Base-by-base conservation (phyloP, 2,888 invertebrate genomes). In the Polyploca ridens region DNA sequence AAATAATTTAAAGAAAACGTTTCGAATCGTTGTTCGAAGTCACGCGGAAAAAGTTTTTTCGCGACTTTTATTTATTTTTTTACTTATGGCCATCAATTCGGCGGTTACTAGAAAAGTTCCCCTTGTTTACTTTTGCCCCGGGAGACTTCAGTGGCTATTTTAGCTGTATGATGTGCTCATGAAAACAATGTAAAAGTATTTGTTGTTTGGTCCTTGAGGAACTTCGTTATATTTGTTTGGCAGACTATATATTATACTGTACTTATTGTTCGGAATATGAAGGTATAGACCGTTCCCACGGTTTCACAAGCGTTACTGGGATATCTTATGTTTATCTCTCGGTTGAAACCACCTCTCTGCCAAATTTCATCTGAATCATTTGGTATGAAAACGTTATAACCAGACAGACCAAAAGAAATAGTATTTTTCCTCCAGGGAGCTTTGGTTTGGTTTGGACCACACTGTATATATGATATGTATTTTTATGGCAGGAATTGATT, bases 1-100 rank as follows among this genome's bases (percentile, higher is more conserved):
- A 64, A 66, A 64, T 66, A 60, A 64, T 64, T 66, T 44, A 63
- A 35, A 62, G 49, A 59, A 62, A 62, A 41, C 41, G 35, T 35
- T 35, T 35, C 4, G 35, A 35, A 35, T 35, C 35, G 54, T 60
- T 44, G 54, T 49, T 33, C 58, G 16, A 58, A 58, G 33, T 64
- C 46, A 35, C 46, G 61, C n/a, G 60, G 59, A 19, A 46, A 64
- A 61, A 46, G 64, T 58, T 63, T 16, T 27, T n/a, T 35, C 33
- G 58, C 59, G 33, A 62, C 49, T 58, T 33, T 38, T 38, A 35
- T 35, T 38, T 10, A 10, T 38, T 41, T 41, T 46, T 61, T 62
- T 57, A 54, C 44, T 60, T 35, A 16, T 60, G 35, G 46, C 54
- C 61, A 38, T 64, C 54, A 41, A 57, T 64, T 61, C 60, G 57